A percentile compares a stretch with the other conserved stretches of the same genome.
phyloP scores from a whole-genome alignment of 2,113 vertebrate genomes.

The Jaculus jaculus region DNA sequence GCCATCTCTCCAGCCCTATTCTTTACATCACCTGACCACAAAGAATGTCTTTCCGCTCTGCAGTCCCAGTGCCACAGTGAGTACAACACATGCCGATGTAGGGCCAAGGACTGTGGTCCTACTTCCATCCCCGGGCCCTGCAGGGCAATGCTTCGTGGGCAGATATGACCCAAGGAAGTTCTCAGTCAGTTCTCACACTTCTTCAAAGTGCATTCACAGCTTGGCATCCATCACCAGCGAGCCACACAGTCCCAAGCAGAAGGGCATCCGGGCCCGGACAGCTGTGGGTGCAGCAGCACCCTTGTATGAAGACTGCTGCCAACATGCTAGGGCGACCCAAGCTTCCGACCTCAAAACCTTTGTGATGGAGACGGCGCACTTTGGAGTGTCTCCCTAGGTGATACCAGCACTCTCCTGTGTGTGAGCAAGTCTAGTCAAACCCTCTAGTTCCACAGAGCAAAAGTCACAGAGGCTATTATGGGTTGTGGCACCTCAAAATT shows the following conservation, averaged over 20 bases:
- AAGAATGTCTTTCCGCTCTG: background rate
- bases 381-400: background rate
- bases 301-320: background rate
- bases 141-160: background rate
- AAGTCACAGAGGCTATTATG: background rate
- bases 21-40: background rate
- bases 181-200: background rate
- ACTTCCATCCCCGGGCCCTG: background rate
- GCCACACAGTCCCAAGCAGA: rapidly evolving
- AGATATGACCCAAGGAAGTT: background rate
- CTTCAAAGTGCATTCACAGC: rapidly evolving
- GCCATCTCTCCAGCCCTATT: too few relatives aligned
- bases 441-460: background rate
- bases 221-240: background rate
- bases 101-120: background rate
- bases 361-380: background rate
- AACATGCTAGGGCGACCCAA: background rate
- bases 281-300: background rate
- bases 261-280: background rate
- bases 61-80: background rate
- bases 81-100: background rate
- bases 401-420: background rate
- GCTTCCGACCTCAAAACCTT: background rate
- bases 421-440: background rate
- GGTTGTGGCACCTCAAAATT: background rate